phyloP scores from a whole-genome alignment of 2,888 invertebrate species.

The Icerya purchasi region DNA sequence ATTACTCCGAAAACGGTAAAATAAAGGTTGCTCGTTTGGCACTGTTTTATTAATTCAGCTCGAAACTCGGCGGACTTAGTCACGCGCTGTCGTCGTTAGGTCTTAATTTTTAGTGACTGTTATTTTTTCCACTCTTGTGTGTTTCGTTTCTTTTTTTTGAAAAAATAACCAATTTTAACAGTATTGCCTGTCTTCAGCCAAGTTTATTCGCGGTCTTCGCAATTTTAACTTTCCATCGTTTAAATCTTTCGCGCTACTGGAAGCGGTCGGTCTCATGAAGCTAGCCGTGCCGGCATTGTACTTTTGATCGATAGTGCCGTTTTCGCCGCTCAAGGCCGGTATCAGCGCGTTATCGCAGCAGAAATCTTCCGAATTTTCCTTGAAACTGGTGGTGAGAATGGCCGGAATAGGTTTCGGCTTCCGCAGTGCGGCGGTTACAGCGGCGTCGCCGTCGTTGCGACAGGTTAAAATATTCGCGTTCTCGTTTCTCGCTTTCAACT shows the following conservation, averaged over 20 bases:
- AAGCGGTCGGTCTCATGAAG: conserved; percentile 73
- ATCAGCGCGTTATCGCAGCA: conserved; percentile 23
- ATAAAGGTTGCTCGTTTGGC: no score
- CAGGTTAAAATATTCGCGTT: conserved; percentile 31
- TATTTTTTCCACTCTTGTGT: no score
- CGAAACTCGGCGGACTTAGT: no score
- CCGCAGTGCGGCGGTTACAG: conserved; percentile 23
- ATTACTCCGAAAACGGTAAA: no score
- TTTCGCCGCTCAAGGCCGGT: conserved; percentile 22
- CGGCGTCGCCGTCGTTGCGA: conserved; percentile 29
- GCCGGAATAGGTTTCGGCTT: conserved; percentile 18
- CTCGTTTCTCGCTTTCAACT: conserved; percentile 20
- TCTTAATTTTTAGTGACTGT: no score
- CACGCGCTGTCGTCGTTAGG: no score
- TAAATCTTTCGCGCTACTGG: conserved; percentile 50
- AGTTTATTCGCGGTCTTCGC: neutral
- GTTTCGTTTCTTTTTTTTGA: no score
- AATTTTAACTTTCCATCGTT: conserved; percentile 16
- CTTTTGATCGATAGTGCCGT: conserved; percentile 25
- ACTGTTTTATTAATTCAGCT: no score
- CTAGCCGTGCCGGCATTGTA: conserved; percentile 27
- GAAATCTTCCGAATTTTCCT: conserved; percentile 26
- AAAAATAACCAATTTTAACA: no score
- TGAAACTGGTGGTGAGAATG: conserved; percentile 27
- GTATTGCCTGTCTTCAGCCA: neutral